Evolutionary conservation across 2,113 vertebrate genomes (phyloP), one percentile per base, ranked within the genome.

Genomic region (Boleophthalmus pectinirostris): DNA sequence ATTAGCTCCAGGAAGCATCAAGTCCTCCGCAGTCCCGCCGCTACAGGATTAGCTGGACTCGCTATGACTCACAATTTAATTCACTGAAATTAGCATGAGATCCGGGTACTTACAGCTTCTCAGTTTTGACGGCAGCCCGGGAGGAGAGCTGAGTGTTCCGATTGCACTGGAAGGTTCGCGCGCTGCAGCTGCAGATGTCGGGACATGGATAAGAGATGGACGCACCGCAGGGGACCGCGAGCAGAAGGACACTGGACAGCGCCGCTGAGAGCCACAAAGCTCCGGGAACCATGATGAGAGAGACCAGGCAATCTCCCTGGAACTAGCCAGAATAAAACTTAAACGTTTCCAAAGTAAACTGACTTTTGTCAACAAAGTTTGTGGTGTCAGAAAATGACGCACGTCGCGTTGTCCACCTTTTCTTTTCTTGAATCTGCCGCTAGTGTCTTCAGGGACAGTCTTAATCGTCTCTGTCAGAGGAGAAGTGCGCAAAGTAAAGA

Each of bases 81-180:
- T n/a, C 18, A 25, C 10, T 56, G 23, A 7, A 12, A 56, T 21
- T 53, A 24, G 21, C 12, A n/a, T 1, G 43, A 23, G 75, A 72
- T 21, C 58, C 1, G 13, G 64, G 45, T 72, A 90, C 93, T 92
- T 82, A 94, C 93, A 94, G 38, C 21, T n/a, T 18, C 67, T 69
- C n/a, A 13, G 75, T 29, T 43, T 66, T 5, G 1, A 71, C 21
- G 38, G 3, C n/a, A 2, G 58, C 56, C 53, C 66, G 8, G 21
- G 86, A 79, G 83, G 74, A 79, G 66, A 85, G 73, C 78, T 93
- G 92, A 61, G 92, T 92, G 64, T 91, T 89, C 56, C 77, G 82
- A 51, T 70, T 93, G 83, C 92, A 94, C 43, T 70, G 82, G 1
- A 93, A 75, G 14, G 75, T 81, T 35, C 86, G 87, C 10, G 68